Evolutionary conservation across 1,140 invertebrate genomes (phyloP).

Genomic region (Aphis craccivora): DNA sequence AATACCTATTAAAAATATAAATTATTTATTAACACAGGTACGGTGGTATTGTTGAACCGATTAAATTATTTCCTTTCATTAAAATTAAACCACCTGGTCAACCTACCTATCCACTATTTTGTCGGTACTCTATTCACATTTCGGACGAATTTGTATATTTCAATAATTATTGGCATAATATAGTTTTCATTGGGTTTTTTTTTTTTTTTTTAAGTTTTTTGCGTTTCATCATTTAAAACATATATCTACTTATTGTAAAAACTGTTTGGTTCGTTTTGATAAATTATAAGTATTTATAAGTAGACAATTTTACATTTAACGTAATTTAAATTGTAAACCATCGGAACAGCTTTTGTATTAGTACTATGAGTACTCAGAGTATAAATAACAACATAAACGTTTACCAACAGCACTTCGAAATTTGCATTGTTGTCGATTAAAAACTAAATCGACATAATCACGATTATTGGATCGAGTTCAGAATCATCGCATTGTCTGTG

Average conservation of each 20-base stretch:
- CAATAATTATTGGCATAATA: background rate
- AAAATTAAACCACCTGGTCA: background rate
- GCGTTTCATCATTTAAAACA: background rate
- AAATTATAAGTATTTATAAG: background rate
- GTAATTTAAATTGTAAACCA: too few species aligned
- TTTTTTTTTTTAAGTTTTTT: too few species aligned
- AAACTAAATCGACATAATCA: background rate
- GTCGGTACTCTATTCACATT: too few species aligned
- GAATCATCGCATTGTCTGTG: background rate
- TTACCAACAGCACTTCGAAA: background rate
- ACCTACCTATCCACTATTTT: background rate
- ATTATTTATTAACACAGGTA: background rate
- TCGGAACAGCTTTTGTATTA: too few species aligned
- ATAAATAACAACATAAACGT: background rate
- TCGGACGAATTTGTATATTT: background rate
- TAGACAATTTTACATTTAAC: background rate
- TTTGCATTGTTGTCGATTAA: background rate
- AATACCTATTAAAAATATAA: background rate
- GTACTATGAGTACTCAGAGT: background rate
- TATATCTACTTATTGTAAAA: too few species aligned
- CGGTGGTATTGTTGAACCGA: background rate
- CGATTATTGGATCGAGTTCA: background rate
- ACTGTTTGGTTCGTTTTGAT: too few species aligned
- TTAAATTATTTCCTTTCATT: background rate
- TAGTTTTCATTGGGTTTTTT: too few species aligned